Base-by-base conservation (phyloP, 2,888 invertebrate genomes). In the Lissonota sp. region DNA sequence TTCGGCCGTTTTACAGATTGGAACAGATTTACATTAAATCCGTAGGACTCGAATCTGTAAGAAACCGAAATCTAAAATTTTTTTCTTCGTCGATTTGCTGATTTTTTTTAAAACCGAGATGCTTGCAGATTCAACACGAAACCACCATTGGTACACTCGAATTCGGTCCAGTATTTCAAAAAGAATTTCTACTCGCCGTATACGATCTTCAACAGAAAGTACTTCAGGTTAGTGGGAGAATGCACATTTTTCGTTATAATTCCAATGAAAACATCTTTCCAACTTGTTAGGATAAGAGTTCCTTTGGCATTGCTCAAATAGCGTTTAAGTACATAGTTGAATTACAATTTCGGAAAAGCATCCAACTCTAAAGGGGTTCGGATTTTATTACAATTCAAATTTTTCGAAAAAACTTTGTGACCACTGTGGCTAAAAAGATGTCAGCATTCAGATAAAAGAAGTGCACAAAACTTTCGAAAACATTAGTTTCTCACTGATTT, bases 1-100 rank as follows among this genome's bases (percentile, higher is more conserved):
- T 99, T 91, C 95, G 95, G 6, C 98, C 98, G 0, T 98, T 98
- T 92, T 98, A 97, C 91, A 94, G 98, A 70, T 96, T 97, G 1
- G 96, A 98, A 88, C 99, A 99, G 93, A 93, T 99, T 70, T 98
- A 97, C 87, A 94, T 99, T 44, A 96, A 95, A 89, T 93, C 96
- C 0, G 92, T 93, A 0, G 94, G 94, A 1, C 92, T 95, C 49
- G 92, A 93, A 0, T 89, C 91, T 69, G 95, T 95, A 91, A 91
- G 92, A 71, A 44, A 72, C n/a, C 5, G 2, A 53, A 37, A 37
- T 57, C 10, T 8, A 2, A 10, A 3, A 55, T 57, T n/a, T 51
- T 5, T 72, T 42, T 39, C 40, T 51, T 51, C 4, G 10, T 63
- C 8, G 51, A 62, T 53, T 44, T 26, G 10, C n/a, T 14, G 1